Conservation (phyloP, 2,888 invertebrate genomes). For the Lysandra coridon region DNA sequence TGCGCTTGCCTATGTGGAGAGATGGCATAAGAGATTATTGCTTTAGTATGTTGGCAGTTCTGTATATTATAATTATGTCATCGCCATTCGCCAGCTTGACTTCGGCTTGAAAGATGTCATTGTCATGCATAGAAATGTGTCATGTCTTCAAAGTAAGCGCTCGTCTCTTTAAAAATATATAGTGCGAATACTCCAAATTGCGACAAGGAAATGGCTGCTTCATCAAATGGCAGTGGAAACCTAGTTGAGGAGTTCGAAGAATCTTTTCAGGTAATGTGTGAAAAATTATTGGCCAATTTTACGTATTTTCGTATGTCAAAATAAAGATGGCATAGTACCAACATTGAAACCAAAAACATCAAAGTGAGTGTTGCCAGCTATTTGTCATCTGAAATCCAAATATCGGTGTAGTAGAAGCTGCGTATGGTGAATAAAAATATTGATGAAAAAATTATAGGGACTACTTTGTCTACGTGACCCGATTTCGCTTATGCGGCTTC, state of each 20-base stretch:
- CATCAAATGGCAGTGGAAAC: conserved; percentile 91
- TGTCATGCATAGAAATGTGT: neutral
- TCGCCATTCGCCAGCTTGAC: no score
- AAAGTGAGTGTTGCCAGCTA: conserved; percentile 53
- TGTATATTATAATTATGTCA: no score
- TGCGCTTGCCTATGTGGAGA: no score
- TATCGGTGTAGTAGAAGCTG: conserved; percentile 59
- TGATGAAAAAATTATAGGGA: conserved; percentile 46
- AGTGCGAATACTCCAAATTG: neutral
- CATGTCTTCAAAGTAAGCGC: conserved; percentile 23
- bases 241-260: conserved; percentile 94
- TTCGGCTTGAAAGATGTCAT: neutral
- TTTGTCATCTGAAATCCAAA: neutral
- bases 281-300: conserved; percentile 44
- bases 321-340: conserved; percentile 52
- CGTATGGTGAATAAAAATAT: conserved; percentile 57
- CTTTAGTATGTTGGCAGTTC: no score
- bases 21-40: no score
- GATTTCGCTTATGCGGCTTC: conserved; percentile 66
- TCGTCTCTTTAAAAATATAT: neutral
- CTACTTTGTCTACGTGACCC: conserved; percentile 74
- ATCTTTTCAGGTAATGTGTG: conserved; percentile 87
- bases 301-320: conserved; percentile 61
- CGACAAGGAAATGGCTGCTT: conserved; percentile 82
- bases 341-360: conserved; percentile 57